Percentiles rank a stretch among this genome's conserved stretches.
Evolutionary conservation across 2,113 vertebrate species (phyloP).

Genomic region (Oostethus manadensis): DNA sequence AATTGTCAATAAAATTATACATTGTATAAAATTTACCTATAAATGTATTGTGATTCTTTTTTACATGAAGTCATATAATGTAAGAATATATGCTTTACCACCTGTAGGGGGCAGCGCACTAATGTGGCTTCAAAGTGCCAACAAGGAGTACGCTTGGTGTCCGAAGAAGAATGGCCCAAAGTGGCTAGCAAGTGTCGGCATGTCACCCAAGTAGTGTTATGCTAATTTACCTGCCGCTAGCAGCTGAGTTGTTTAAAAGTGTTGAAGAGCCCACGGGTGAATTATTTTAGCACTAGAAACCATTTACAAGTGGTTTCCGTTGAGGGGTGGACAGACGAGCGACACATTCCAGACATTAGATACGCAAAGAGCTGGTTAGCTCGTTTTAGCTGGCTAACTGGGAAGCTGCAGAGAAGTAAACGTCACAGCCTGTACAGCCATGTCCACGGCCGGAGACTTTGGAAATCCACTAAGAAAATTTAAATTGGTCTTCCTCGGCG

Average conservation of each 20-base stretch:
- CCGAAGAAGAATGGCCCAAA: constrained; percentile 28
- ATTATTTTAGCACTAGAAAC: neutral
- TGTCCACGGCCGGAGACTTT: constrained; percentile 75
- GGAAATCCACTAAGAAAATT: constrained; percentile 76
- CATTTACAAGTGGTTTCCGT: neutral
- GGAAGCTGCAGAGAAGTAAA: constrained; percentile 35
- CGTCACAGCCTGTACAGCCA: constrained; percentile 50
- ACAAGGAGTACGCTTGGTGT: neutral
- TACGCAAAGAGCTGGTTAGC: constrained; percentile 26
- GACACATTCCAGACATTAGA: constrained; percentile 7
- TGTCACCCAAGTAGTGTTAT: constrained; percentile 27
- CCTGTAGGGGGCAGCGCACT: constrained; percentile 35
- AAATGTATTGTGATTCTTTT: neutral
- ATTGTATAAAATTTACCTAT: neutral
- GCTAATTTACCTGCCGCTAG: constrained; percentile 32
- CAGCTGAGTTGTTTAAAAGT: constrained; percentile 34
- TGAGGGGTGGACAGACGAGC: neutral
- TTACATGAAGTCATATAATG: neutral
- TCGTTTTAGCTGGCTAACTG: constrained; percentile 43
- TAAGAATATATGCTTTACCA: neutral
- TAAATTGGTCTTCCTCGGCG: constrained; percentile 74
- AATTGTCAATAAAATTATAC: too few relatives aligned
- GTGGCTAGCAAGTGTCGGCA: constrained; percentile 23
- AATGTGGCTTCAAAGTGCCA: neutral
- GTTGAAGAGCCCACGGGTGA: neutral